Percentiles rank a stretch among this genome's conserved stretches.
phyloP scores from a whole-genome alignment of 1,140 invertebrate species.

The Diploscapter pachys region DNA sequence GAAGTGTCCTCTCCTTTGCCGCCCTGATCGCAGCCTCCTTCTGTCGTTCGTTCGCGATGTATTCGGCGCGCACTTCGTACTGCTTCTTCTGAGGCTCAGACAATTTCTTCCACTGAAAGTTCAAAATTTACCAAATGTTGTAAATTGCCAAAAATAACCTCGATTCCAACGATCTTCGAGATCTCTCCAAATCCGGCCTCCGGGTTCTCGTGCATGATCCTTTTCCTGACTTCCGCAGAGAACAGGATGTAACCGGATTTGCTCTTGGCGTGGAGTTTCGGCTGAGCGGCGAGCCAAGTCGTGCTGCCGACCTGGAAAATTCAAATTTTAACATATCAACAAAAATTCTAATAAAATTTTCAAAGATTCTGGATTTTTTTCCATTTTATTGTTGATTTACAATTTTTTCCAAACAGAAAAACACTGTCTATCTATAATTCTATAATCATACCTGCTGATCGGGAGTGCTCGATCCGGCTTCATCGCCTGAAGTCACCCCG shows the following conservation, averaged over 20 bases:
- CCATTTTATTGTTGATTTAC: no score
- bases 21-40: constrained; percentile 45
- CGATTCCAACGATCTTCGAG: constrained; percentile 89
- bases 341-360: constrained; percentile 21
- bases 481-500: no score
- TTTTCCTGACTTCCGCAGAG: constrained; percentile 87
- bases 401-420: not conserved
- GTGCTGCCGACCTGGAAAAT: constrained; percentile 7
- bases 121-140: not conserved
- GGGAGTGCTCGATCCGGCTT: no score
- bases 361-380: no score
- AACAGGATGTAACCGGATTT: constrained; percentile 96
- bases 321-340: constrained; percentile 17
- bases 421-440: no score
- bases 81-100: constrained; percentile 79
- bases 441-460: no score
- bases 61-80: constrained; percentile 84
- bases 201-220: constrained; percentile 82
- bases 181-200: constrained; percentile 94
- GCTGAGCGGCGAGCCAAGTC: constrained; percentile 48
- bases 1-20: constrained; percentile 37
- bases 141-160: constrained; percentile 56
- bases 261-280: constrained; percentile 63
- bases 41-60: constrained; percentile 69
- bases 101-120: constrained; percentile 77